phyloP scores from a whole-genome alignment of 64 coral and sea anemone genomes.

The Cladopsammia gracilis region DNA sequence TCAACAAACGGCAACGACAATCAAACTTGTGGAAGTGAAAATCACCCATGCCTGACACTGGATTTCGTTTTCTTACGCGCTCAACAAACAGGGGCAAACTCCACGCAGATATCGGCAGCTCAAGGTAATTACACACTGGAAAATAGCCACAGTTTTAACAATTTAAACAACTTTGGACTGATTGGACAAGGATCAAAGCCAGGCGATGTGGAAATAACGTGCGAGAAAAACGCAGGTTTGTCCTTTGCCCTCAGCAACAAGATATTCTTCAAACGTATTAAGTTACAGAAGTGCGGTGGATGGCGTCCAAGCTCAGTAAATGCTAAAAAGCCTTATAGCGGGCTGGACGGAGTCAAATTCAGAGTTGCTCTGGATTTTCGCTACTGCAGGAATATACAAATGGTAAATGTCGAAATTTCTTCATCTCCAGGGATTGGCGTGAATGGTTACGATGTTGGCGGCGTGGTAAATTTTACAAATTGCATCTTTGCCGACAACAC shows the following conservation, averaged over 20 bases:
- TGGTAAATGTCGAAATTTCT: constrained; percentile 44
- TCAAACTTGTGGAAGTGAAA: background rate
- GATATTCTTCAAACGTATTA: constrained; percentile 74
- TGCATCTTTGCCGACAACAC: constrained; percentile 63
- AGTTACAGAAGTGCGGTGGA: constrained; percentile 70
- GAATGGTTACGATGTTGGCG: constrained; percentile 63
- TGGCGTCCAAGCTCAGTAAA: constrained; percentile 44
- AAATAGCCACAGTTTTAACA: constrained; percentile 39
- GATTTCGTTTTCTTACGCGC: constrained; percentile 53
- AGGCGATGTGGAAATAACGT: constrained; percentile 56
- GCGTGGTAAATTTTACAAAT: constrained; percentile 42
- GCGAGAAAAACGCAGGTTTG: constrained; percentile 64
- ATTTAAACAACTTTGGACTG: constrained; percentile 64
- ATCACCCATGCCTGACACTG: constrained; percentile 49
- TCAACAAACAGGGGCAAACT: constrained; percentile 27
- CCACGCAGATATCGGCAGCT: constrained; percentile 65
- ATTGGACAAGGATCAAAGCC: constrained; percentile 15
- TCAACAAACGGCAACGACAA: constrained; percentile 49
- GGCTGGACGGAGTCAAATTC: constrained; percentile 35
- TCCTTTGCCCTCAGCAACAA: constrained; percentile 73
- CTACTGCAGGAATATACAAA: constrained; percentile 74
- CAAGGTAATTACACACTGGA: constrained; percentile 56
- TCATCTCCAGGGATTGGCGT: constrained; percentile 72
- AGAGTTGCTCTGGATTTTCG: constrained; percentile 72
- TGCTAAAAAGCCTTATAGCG: constrained; percentile 56